Conservation (phyloP, 2,797 vertebrate genomes). For the Leptoclinus maculatus region DNA sequence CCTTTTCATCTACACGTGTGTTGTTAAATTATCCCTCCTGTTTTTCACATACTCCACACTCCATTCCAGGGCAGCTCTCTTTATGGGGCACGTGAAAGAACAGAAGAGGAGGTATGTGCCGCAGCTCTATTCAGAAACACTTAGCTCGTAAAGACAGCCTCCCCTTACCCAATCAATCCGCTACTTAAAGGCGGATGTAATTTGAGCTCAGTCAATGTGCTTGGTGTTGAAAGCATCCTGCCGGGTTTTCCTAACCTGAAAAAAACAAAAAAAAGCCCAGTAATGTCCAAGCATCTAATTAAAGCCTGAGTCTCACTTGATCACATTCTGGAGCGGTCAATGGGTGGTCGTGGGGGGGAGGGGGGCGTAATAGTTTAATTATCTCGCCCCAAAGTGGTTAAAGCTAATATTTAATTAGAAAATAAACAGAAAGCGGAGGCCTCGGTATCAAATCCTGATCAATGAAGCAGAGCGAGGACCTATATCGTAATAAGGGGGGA, state of each 20-base stretch:
- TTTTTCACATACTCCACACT: slow-evolving; percentile 76
- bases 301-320: slow-evolving; percentile 81
- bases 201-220: slow-evolving; percentile 80
- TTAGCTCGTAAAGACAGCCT: slow-evolving; percentile 77
- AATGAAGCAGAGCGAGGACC: slow-evolving; percentile 74
- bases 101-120: slow-evolving; percentile 65
- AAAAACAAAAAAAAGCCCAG: slow-evolving; percentile 25
- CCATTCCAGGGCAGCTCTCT: slow-evolving; percentile 70
- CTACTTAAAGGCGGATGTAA: slow-evolving; percentile 82
- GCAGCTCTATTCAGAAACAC: slow-evolving; percentile 79
- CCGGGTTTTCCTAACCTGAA: slow-evolving; percentile 69
- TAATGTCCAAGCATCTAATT: slow-evolving; percentile 82
- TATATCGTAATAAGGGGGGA: slow-evolving; percentile 74
- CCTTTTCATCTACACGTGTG: slow-evolving; percentile 69
- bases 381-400: slow-evolving; percentile 72
- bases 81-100: slow-evolving; percentile 70
- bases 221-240: slow-evolving; percentile 81
- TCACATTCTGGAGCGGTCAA: slow-evolving; percentile 81
- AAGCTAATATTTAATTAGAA: slow-evolving; percentile 86
- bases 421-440: slow-evolving; percentile 82
- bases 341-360: slow-evolving; percentile 40
- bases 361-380: slow-evolving; percentile 78
- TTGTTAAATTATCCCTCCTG: slow-evolving; percentile 79
- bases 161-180: slow-evolving; percentile 79
- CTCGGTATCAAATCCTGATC: slow-evolving; percentile 78